Evolutionary conservation across 2,797 vertebrate species (phyloP), one percentile per base, ranked within the genome.

Genomic region (Sebastes taczanowskii): DNA sequence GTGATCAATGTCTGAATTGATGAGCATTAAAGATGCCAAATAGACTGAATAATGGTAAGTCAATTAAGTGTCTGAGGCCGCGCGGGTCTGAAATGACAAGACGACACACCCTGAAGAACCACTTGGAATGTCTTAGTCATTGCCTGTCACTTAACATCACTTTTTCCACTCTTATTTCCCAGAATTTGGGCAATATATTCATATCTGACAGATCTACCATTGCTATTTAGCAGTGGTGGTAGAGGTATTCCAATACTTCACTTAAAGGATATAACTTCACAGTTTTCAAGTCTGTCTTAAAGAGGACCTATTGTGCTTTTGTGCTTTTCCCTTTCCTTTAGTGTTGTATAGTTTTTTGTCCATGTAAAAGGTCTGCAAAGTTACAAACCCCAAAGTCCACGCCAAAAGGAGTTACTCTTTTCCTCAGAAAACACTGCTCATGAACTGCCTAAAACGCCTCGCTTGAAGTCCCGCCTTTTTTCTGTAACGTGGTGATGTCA

Each of bases 41-140:
- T 29, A 73, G 78, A 77, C 77, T 76, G 70, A 91, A 81, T 87
- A 82, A 89, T 75, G 73, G 66, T 52, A 53, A 85, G 71, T 84
- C 65, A 71, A 78, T 83, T 55, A 65, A 80, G 74, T 70, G 71
- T 77, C 62, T 84, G 71, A 83, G 77, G 67, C 65, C 22, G 72
- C 62, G 82, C 6, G n/a, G 65, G 82, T 53, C 63, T 61, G 82
- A 77, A 80, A 80, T 73, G 82, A 87, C 73, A 69, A 58, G 59
- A 79, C 61, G 69, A 84, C 82, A 85, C 76, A 52, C 81, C 84
- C 82, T 58, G 62, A 75, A 80, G 75, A 85, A 76, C 42, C 58
- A 63, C 75, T 82, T 22, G 76, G 65, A 69, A 74, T n/a, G 22
- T 88, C 78, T 88, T 70, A 91, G 74, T 90, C 81, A 81, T 23